Percentiles rank a stretch among this genome's conserved stretches.
phyloP scores from a whole-genome alignment of 2,888 invertebrate genomes.

The Resseliella maxima region DNA sequence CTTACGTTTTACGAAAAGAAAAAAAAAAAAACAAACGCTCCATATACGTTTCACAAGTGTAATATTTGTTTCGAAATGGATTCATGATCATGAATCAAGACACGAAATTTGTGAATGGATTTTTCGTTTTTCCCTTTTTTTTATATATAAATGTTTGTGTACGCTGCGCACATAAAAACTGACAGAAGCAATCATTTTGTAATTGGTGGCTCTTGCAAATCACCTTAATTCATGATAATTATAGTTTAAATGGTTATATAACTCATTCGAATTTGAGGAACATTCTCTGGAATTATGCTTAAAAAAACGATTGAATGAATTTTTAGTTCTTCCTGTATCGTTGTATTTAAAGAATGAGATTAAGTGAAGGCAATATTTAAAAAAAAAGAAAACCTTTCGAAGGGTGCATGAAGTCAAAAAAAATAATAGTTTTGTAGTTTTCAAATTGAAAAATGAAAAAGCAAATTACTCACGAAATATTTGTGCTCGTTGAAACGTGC shows the following conservation, averaged over 20 bases:
- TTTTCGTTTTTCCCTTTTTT: too few species aligned
- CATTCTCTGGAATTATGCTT: background rate
- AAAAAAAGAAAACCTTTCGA: background rate
- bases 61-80: too few species aligned
- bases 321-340: background rate
- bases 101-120: conserved; percentile 28
- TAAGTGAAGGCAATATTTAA: background rate
- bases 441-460: background rate
- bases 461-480: conserved; percentile 84
- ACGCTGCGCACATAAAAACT: background rate
- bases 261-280: background rate
- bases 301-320: conserved; percentile 19
- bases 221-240: conserved; percentile 19
- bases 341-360: background rate
- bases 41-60: too few species aligned
- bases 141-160: too few species aligned
- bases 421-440: background rate
- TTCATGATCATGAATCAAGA: background rate
- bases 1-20: background rate
- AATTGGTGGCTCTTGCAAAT: background rate
- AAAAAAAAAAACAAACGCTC: too few species aligned
- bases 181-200: background rate
- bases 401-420: background rate
- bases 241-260: background rate
- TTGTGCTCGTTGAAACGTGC: conserved; percentile 87